Conservation (phyloP, 1,140 invertebrate genomes). For the Bombus sibiricus region DNA sequence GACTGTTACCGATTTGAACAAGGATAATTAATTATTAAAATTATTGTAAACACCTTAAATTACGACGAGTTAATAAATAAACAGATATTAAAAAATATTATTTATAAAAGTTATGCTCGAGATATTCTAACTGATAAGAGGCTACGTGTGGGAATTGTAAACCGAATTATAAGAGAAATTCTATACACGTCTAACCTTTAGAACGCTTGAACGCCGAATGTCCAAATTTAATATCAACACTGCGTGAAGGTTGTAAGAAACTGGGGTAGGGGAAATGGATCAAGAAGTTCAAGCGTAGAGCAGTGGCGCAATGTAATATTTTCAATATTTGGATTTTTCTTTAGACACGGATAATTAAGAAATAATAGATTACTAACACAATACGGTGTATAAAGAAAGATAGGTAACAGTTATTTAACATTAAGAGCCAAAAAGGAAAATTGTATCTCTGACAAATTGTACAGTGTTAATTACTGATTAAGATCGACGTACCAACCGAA, state of each 20-base stretch:
- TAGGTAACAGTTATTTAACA: no score
- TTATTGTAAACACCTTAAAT: background rate
- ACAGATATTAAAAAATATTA: background rate
- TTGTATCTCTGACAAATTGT: no score
- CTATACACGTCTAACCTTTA: background rate
- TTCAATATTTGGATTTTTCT: background rate
- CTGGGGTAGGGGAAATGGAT: no score
- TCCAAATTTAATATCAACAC: background rate
- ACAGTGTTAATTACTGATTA: no score
- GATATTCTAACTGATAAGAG: background rate
- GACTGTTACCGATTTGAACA: background rate
- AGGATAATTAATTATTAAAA: background rate
- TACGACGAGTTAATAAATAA: background rate
- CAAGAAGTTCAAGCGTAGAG: background rate
- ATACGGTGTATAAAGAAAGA: no score
- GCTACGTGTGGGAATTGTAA: background rate
- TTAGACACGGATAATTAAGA: background rate
- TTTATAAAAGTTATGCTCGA: background rate
- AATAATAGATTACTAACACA: background rate
- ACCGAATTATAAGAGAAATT: background rate
- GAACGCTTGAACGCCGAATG: background rate
- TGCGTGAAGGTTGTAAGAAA: background rate
- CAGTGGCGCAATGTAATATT: background rate
- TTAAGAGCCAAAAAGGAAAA: no score
- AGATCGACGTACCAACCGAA: no score